Evolutionary conservation across 2,113 vertebrate genomes (phyloP), one percentile per base, ranked within the genome.

Genomic region (Cavia porcellus): DNA sequence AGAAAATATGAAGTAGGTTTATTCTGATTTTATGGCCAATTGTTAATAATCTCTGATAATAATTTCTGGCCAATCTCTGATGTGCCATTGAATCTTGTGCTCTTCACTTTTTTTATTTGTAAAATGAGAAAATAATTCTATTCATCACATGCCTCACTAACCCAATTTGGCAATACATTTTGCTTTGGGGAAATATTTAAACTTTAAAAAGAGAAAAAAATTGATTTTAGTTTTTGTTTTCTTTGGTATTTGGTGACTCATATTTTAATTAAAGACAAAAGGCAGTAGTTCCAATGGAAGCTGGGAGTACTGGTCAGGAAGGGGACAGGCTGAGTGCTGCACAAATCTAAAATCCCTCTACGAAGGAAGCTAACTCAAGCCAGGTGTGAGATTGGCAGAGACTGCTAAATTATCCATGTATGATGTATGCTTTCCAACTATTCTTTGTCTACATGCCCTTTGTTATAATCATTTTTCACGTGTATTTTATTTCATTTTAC

Each of bases 391-490:
- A 45, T 68, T 10, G 3, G 57, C 55, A 25, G 47, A 74, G 45
- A 38, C 24, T 30, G 47, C 89, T 86, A 81, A 92, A 90, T 90
- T 57, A 86, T 24, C 52, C 24, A 17, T n/a, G 50, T 82, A 89
- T 75, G 57, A 81, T 55, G 57, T 74, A 1, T 50, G 74, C 80
- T 92, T 86, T 28, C 57, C 22, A 66, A 50, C 30, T 82, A n/a
- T n/a, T 57, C 57, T 89, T 96, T 95, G 86, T 86, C 74, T 96
- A 64, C 66, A 35, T 70, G 19, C 5, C 66, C n/a, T 80, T 95
- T 95, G 64, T 88, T 92, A 28, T 68, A 90, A 90, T 84, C 4
- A 9, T n/a, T 88, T 92, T 91, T 84, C n/a, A 86, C 85, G 87
- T 61, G 80, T 75, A n/a, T 90, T 94, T n/a, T 85, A 59, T 82